Evolutionary conservation across 2,113 vertebrate species (phyloP).

Genomic region (Chionomys nivalis): DNA sequence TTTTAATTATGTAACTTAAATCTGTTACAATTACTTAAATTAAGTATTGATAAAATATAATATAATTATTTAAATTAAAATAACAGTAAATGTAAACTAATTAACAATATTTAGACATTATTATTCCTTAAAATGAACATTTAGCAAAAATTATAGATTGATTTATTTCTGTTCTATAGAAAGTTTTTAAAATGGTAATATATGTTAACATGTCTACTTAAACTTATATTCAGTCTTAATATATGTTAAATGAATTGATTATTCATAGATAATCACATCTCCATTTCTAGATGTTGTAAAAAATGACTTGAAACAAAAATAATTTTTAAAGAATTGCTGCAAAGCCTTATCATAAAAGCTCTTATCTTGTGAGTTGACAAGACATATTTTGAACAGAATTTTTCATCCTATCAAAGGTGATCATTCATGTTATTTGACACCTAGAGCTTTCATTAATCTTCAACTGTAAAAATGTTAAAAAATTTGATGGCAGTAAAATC

Average conservation of each 20-base stretch:
- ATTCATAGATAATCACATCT: neutral
- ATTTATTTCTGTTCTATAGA: neutral
- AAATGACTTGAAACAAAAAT: neutral
- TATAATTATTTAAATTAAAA: neutral
- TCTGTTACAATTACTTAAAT: neutral
- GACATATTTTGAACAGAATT: neutral
- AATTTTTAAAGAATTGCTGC: slow-evolving; percentile 3
- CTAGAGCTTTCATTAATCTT: neutral
- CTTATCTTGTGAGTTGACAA: neutral
- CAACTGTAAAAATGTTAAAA: neutral
- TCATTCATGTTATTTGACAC: slow-evolving; percentile 1
- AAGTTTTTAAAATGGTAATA: neutral
- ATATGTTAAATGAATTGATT: neutral
- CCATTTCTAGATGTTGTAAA: neutral
- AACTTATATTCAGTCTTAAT: neutral
- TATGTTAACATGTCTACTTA: neutral
- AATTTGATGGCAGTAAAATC: neutral
- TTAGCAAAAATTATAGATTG: neutral
- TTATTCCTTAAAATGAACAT: neutral
- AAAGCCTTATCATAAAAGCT: neutral
- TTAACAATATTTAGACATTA: neutral
- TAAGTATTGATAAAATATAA: neutral
- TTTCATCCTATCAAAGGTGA: neutral
- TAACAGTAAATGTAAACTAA: neutral
- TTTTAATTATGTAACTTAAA: neutral